These are phyloP conservation scores for Ptiloglossa arizonensis DNA, from an alignment of 1,140 invertebrate genomes.

Conservation along the genomic window DNA sequence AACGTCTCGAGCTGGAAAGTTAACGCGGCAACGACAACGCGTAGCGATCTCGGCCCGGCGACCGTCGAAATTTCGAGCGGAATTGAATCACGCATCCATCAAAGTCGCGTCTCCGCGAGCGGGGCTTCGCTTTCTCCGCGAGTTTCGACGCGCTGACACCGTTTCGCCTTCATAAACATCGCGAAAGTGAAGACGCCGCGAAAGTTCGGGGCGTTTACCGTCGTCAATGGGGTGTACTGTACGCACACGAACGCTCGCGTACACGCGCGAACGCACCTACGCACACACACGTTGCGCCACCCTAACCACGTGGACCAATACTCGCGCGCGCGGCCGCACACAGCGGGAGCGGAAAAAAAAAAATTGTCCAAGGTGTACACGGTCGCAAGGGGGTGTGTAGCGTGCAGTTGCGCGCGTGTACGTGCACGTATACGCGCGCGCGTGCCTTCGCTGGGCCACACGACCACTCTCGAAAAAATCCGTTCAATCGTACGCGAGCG, in stretches of 20 bases:
- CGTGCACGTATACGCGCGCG: conserved; percentile 13
- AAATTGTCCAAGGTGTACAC: conserved; percentile 63
- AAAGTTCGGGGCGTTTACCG: conserved; percentile 63
- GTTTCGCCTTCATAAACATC: conserved; percentile 52
- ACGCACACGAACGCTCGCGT: conserved; percentile 20
- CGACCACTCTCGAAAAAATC: conserved; percentile 65
- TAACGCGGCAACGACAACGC: background rate
- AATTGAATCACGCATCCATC: conserved; percentile 9
- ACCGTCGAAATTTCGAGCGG: background rate
- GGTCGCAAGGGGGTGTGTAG: background rate
- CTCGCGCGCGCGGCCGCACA: background rate
- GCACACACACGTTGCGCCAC: background rate
- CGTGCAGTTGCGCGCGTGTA: conserved; percentile 8
- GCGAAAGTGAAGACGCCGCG: conserved; percentile 49
- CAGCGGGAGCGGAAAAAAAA: conserved; percentile 32
- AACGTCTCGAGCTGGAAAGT: background rate
- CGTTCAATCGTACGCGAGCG: conserved; percentile 56
- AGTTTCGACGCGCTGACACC: conserved; percentile 38
- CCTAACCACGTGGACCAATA: conserved; percentile 59
- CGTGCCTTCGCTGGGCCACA: conserved; percentile 33
- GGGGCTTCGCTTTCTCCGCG: background rate
- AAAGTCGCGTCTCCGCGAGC: background rate
- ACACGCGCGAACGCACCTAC: background rate
- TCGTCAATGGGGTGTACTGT: conserved; percentile 59
- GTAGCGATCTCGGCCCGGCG: background rate